These are phyloP conservation scores for Lepus timidus DNA, from an alignment of 2,113 vertebrate species.

Conservation along the genomic window DNA sequence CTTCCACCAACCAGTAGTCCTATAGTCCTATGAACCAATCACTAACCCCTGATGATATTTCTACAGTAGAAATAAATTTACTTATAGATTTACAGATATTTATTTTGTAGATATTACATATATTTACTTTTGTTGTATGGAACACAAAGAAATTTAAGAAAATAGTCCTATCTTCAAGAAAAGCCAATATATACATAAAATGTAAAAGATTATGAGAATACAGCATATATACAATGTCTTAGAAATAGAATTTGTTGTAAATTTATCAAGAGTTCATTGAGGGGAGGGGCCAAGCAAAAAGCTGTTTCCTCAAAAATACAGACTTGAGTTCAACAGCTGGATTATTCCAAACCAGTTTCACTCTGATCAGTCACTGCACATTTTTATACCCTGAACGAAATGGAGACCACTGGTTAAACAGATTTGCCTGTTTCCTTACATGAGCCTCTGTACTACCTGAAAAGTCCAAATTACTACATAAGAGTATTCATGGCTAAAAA, in stretches of 20 bases:
- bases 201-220: neutral
- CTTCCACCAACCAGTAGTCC: neutral
- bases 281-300: neutral
- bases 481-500: neutral
- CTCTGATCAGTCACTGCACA: neutral
- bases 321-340: no score
- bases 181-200: neutral
- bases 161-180: neutral
- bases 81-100: neutral
- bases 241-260: neutral
- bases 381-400: neutral
- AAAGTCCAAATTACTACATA: neutral
- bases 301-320: neutral
- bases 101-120: neutral
- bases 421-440: neutral
- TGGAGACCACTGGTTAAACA: neutral
- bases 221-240: neutral
- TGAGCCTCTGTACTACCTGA: rapidly evolving
- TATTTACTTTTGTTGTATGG: neutral
- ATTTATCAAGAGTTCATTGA: neutral
- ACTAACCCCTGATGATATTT: neutral
- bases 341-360: neutral
- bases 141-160: slow-evolving; percentile 15
- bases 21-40: neutral
- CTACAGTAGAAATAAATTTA: neutral